Conservation (phyloP, 2,888 invertebrate species). For the Acronicta alni region DNA sequence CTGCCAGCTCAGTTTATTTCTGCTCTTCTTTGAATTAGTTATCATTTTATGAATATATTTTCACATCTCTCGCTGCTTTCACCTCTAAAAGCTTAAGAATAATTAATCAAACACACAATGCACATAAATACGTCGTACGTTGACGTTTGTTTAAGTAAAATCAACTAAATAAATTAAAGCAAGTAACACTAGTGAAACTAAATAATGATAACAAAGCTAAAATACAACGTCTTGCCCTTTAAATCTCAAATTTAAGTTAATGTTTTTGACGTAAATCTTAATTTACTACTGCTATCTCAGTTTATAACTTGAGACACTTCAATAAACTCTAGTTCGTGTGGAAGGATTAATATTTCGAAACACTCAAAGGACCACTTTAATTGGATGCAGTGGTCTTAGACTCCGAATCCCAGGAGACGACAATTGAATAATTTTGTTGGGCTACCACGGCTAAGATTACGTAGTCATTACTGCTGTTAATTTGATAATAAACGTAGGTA, state of each 20-base stretch:
- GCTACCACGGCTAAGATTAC: constrained; percentile 9
- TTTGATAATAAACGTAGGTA: constrained; percentile 24
- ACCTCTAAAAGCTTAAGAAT: too few relatives aligned
- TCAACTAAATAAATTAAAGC: background rate
- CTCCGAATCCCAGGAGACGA: constrained; percentile 7
- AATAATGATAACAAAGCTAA: background rate
- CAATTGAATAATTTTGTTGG: constrained; percentile 28
- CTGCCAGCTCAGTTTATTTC: background rate
- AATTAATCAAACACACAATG: too few relatives aligned
- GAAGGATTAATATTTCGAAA: constrained; percentile 4
- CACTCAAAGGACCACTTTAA: constrained; percentile 14
- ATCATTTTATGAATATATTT: background rate
- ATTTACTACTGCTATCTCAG: background rate
- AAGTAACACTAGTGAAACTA: background rate
- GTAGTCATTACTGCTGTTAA: constrained; percentile 33
- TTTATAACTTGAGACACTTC: background rate
- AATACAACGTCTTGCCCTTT: background rate
- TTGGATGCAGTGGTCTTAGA: constrained; percentile 31
- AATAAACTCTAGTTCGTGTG: background rate
- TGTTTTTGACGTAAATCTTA: constrained; percentile 9
- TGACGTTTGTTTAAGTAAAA: background rate
- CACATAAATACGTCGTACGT: background rate
- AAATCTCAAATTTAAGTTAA: constrained; percentile 5
- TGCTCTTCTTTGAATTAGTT: background rate
- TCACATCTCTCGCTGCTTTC: background rate